Base-by-base conservation (phyloP, 2,113 vertebrate species). In the Perca fluviatilis region DNA sequence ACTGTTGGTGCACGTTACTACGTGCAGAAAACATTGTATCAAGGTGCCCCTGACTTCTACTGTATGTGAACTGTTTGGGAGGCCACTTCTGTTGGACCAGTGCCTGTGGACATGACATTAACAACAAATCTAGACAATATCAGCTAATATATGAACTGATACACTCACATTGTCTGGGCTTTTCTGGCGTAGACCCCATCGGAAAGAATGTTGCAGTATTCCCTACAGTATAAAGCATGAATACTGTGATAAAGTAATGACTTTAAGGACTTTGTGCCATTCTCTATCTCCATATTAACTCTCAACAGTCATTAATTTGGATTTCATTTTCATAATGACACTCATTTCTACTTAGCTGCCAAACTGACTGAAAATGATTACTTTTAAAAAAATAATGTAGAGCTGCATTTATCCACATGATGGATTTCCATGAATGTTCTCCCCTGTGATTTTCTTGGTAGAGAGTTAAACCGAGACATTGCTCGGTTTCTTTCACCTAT, bases 251-350 rank as follows among this genome's bases (percentile, higher is more conserved):
- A 33, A 76, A 69, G 5, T 23, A 60, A 67, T 61, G 40, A 62
- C 60, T 77, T 73, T 6, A 73, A 75, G 46, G 36, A 80, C 68
- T 60, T 58, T 6, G 27, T 33, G 25, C 43, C 60, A 3, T 40
- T 75, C 68, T 77, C n/a, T 0, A 6, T 70, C 56, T 76, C 50
- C 46, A 23, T 66, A 12, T 54, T 43, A 33, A 21, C 62, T 65
- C 54, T 77, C 50, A 68, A 60, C 60, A 62, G 51, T 78, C 66
- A 47, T 79, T 40, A 63, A 71, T 78, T 71, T 56, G 19, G 40
- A 78, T 87, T 82, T 86, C 15, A 73, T 79, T 84, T 84, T 82
- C 40, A 63, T 65, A 78, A 82, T 91, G 82, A 63, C 70, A 65
- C 69, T 79, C 65, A 62, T 67, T 36, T 67, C 33, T n/a, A 43